phyloP scores from a whole-genome alignment of 2,113 vertebrate genomes.

The Tauraco erythrolophus region DNA sequence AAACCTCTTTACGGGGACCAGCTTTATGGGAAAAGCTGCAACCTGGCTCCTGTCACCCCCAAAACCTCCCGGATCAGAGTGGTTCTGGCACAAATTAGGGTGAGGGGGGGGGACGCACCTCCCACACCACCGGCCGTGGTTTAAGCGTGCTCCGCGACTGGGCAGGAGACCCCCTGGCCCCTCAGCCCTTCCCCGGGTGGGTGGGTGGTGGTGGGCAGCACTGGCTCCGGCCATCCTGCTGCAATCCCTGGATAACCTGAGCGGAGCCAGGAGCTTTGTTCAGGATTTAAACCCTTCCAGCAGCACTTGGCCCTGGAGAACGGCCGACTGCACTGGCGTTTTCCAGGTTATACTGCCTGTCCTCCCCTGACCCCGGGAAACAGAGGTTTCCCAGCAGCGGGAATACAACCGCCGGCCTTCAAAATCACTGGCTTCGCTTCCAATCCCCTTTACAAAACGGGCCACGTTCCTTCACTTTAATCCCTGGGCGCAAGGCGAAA shows the following conservation, averaged over 20 bases:
- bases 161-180: not conserved
- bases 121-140: too few species aligned
- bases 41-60: not conserved
- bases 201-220: too few species aligned
- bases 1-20: not conserved
- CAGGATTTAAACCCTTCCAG: not conserved
- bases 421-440: constrained; percentile 48
- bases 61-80: not conserved
- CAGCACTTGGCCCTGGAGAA: not conserved
- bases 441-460: constrained; percentile 23
- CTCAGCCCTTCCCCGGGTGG: not conserved
- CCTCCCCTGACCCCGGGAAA: constrained; percentile 3
- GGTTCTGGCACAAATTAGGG: not conserved
- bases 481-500: not conserved
- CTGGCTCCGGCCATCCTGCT: not conserved
- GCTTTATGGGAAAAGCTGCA: not conserved
- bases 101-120: not conserved
- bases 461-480: not conserved
- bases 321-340: rapidly evolving
- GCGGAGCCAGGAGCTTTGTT: not conserved
- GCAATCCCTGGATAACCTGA: not conserved
- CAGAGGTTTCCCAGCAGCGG: not conserved
- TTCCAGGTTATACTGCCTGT: constrained; percentile 40
- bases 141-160: not conserved
- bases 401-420: constrained; percentile 15